Percentiles rank a stretch among this genome's conserved stretches.
Conservation (phyloP, 2,888 invertebrate species). For the Drosophila acutilabella region DNA sequence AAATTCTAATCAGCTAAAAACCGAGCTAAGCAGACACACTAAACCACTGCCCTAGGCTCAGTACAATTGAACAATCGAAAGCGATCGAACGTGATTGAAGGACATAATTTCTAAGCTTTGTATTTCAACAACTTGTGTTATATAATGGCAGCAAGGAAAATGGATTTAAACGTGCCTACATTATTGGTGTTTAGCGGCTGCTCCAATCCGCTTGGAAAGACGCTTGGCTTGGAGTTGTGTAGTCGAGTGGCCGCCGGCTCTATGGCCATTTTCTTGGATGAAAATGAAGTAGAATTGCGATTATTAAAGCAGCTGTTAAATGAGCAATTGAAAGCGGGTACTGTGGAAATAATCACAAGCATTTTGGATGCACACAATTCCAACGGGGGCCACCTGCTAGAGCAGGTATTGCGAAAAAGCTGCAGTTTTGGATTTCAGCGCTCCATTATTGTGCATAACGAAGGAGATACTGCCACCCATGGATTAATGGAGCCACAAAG, state of each 20-base stretch:
- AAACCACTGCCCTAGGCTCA: constrained; percentile 34
- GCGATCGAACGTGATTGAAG: constrained; percentile 32
- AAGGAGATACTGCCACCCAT: constrained; percentile 76
- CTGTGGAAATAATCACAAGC: constrained; percentile 39
- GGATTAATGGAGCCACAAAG: constrained; percentile 77
- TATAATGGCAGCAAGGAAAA: constrained; percentile 78
- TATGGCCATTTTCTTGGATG: constrained; percentile 91
- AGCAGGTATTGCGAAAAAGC: constrained; percentile 53
- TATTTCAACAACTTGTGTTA: background rate
- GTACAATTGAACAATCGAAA: constrained; percentile 73
- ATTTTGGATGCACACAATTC: constrained; percentile 83
- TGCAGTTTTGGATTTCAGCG: constrained; percentile 60
- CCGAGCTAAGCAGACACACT: constrained; percentile 40
- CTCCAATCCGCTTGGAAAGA: constrained; percentile 93
- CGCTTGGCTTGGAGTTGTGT: constrained; percentile 92
- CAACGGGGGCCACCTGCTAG: constrained; percentile 85
- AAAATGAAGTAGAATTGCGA: constrained; percentile 88
- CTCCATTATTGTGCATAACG: constrained; percentile 81
- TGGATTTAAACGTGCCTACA: constrained; percentile 87
- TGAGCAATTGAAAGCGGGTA: constrained; percentile 79
- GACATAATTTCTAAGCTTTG: background rate
- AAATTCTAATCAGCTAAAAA: constrained; percentile 51
- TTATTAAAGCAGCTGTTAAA: constrained; percentile 87
- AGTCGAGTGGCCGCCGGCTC: constrained; percentile 89
- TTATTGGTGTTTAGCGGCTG: constrained; percentile 93